These are phyloP conservation scores for Aphidoletes aphidimyza DNA, from an alignment of 2,888 invertebrate genomes.

Conservation along the genomic window DNA sequence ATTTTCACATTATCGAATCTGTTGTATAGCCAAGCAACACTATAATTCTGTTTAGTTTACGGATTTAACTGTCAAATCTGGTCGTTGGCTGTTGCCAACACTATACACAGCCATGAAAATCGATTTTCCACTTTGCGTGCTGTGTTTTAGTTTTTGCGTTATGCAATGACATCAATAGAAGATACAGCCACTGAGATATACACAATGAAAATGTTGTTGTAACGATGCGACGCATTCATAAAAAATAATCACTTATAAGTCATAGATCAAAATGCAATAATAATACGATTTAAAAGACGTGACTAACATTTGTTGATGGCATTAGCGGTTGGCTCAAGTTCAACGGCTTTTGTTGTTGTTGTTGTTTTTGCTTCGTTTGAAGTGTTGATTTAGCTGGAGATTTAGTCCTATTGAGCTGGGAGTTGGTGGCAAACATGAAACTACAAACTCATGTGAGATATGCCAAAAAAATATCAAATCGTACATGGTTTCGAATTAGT, in stretches of 20 bases:
- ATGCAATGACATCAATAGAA: too few relatives aligned
- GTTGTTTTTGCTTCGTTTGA: neutral
- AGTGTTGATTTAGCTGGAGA: too few relatives aligned
- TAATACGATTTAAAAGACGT: neutral
- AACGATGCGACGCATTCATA: neutral
- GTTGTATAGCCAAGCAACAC: neutral
- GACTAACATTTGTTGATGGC: neutral
- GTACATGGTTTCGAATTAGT: too few relatives aligned
- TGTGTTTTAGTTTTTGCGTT: too few relatives aligned
- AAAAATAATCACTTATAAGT: neutral
- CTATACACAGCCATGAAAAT: too few relatives aligned
- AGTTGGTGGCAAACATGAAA: too few relatives aligned
- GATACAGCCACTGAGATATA: too few relatives aligned
- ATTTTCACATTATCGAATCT: neutral
- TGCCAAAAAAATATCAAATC: too few relatives aligned
- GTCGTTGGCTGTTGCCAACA: neutral
- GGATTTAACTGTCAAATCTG: neutral
- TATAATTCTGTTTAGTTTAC: neutral
- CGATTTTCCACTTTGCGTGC: neutral
- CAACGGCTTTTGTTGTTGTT: neutral
- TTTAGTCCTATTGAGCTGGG: too few relatives aligned
- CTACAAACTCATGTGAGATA: too few relatives aligned
- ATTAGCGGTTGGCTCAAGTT: neutral
- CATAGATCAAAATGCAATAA: constrained; percentile 6
- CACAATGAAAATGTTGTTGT: neutral